Evolutionary conservation across 2,113 vertebrate species (phyloP).

Genomic region (Ceyx melanurus): DNA sequence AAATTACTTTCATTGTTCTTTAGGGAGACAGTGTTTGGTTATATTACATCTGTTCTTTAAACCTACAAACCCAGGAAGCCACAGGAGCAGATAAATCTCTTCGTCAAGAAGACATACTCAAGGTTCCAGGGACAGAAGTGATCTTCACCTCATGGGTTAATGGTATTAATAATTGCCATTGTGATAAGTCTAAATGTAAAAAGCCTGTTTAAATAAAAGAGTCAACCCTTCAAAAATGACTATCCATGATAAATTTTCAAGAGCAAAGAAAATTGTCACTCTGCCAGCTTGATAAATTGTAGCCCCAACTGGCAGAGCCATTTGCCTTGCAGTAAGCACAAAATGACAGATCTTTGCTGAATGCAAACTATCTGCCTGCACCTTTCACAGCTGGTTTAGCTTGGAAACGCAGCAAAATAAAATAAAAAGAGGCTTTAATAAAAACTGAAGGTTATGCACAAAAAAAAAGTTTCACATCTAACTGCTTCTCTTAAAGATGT

Average conservation of each 20-base stretch:
- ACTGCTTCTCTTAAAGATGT: background rate
- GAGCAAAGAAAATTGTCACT: slow-evolving; percentile 71
- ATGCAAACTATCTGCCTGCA: slow-evolving; percentile 68
- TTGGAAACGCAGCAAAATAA: slow-evolving; percentile 66
- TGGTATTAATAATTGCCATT: slow-evolving; percentile 69
- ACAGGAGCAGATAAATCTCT: slow-evolving; percentile 48
- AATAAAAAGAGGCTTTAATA: slow-evolving; percentile 34
- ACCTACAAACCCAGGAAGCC: background rate
- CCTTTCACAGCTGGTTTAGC: slow-evolving; percentile 76
- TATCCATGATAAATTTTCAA: slow-evolving; percentile 68
- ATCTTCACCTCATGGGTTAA: slow-evolving; percentile 66
- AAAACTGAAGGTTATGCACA: slow-evolving; percentile 69
- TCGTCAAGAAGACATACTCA: slow-evolving; percentile 32
- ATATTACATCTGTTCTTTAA: slow-evolving; percentile 60
- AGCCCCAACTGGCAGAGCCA: slow-evolving; percentile 64
- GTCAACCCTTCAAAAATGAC: slow-evolving; percentile 60
- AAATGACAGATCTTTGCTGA: slow-evolving; percentile 75
- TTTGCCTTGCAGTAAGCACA: slow-evolving; percentile 74
- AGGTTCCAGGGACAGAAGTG: slow-evolving; percentile 49
- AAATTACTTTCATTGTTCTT: slow-evolving; percentile 39
- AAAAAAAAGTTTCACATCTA: slow-evolving; percentile 15
- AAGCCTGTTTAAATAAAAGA: slow-evolving; percentile 44
- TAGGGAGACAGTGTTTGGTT: slow-evolving; percentile 33
- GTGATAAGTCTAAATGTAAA: slow-evolving; percentile 56
- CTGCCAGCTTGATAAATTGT: slow-evolving; percentile 74